These are phyloP conservation scores for Hermaeophaga mercurialis DNA, from an alignment of 2,888 invertebrate species.

Conservation along the genomic window DNA sequence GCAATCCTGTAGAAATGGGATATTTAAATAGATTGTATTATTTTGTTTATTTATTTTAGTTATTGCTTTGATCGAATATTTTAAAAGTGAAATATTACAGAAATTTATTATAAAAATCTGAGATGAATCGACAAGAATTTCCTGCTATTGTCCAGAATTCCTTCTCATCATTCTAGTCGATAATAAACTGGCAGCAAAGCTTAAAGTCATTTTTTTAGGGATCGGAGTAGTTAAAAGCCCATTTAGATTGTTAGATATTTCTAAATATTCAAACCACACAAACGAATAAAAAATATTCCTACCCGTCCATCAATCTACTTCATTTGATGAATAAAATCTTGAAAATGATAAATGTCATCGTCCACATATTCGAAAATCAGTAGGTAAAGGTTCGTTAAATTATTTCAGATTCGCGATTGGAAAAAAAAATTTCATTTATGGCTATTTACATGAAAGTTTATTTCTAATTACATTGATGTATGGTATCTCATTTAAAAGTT, in stretches of 20 bases:
- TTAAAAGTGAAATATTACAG: not conserved
- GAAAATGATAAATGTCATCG: conserved; percentile 43
- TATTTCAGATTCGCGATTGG: too few species aligned
- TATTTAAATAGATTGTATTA: too few species aligned
- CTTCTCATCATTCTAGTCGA: not conserved
- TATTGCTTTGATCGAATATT: too few species aligned
- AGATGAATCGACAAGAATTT: conserved; percentile 10
- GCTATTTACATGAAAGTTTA: too few species aligned
- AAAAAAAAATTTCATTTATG: too few species aligned
- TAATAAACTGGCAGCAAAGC: not conserved
- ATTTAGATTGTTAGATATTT: conserved; percentile 36
- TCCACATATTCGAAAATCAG: conserved; percentile 22
- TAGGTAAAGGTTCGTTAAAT: not conserved
- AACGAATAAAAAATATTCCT: conserved; percentile 29
- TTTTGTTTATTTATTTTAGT: too few species aligned
- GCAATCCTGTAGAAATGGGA: too few species aligned
- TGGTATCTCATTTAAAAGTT: too few species aligned
- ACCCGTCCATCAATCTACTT: conserved; percentile 45
- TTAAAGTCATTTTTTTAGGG: not conserved
- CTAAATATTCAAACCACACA: conserved; percentile 34
- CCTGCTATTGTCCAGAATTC: conserved; percentile 3
- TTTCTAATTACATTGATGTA: too few species aligned
- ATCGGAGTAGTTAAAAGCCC: conserved; percentile 24
- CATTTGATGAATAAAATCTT: conserved; percentile 41
- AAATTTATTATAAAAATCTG: conserved; percentile 4